phyloP scores from a whole-genome alignment of 2,888 invertebrate species.

The Gasteruption jaculator region DNA sequence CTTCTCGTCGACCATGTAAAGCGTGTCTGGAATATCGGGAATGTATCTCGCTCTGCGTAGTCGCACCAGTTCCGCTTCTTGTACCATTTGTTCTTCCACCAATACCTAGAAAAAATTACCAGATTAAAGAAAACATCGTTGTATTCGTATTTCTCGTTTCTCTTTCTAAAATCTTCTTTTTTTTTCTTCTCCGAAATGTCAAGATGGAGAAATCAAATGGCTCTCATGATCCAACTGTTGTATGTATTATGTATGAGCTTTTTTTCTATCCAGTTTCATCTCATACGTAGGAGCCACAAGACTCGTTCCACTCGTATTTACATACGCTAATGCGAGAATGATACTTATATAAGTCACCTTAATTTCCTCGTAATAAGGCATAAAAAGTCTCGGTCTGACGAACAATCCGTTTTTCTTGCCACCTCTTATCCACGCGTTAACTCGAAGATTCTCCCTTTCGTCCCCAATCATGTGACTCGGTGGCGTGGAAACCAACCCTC shows the following conservation, averaged over 20 bases:
- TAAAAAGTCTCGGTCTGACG: slow-evolving; percentile 84
- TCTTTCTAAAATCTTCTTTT: too few relatives aligned
- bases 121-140: too few relatives aligned
- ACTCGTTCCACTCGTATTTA: too few relatives aligned
- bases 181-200: too few relatives aligned
- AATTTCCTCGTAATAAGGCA: slow-evolving; percentile 92
- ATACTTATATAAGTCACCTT: slow-evolving; percentile 58
- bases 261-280: too few relatives aligned
- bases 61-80: slow-evolving; percentile 70
- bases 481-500: slow-evolving; percentile 76
- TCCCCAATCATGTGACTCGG: slow-evolving; percentile 84
- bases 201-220: too few relatives aligned
- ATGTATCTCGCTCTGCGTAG: slow-evolving; percentile 69
- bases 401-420: slow-evolving; percentile 67
- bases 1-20: slow-evolving; percentile 79
- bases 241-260: too few relatives aligned
- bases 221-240: too few relatives aligned
- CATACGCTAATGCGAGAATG: too few relatives aligned
- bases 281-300: too few relatives aligned
- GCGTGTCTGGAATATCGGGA: slow-evolving; percentile 85
- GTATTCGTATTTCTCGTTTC: too few relatives aligned
- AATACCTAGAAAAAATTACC: slow-evolving; percentile 59
- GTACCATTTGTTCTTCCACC: slow-evolving; percentile 78
- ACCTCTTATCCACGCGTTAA: slow-evolving; percentile 78
- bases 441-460: slow-evolving; percentile 59